Evolutionary conservation across 2,797 vertebrate genomes (phyloP).

Genomic region (Lepilemur septentrionalis): DNA sequence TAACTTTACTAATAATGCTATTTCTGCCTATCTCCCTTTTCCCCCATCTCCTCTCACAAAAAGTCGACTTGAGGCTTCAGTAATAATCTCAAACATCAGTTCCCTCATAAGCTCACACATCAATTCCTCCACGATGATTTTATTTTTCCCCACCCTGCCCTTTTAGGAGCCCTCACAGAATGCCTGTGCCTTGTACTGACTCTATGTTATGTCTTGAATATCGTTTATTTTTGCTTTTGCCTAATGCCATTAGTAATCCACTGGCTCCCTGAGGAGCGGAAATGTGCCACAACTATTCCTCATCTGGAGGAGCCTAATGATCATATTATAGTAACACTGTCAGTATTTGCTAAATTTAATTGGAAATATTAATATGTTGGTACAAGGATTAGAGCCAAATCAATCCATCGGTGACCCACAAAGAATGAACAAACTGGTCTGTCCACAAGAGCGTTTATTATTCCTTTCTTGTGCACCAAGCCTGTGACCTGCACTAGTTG

Average conservation of each 20-base stretch:
- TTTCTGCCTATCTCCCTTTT: background rate
- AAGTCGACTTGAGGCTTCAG: background rate
- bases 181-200: background rate
- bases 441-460: background rate
- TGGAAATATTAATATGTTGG: background rate
- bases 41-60: background rate
- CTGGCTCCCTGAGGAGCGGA: background rate
- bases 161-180: background rate
- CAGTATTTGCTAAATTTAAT: background rate
- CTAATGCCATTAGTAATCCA: background rate
- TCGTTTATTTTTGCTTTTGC: background rate
- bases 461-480: background rate
- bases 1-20: background rate
- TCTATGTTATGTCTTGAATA: background rate
- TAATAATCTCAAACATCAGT: background rate
- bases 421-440: constrained; percentile 21
- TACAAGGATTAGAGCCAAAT: background rate
- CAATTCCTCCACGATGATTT: background rate
- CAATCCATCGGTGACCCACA: background rate
- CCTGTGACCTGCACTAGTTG: background rate
- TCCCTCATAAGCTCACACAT: background rate
- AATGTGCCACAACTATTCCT: background rate
- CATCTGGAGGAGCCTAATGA: background rate
- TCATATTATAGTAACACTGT: background rate
- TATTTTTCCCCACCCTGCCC: background rate